A percentile compares a stretch with the other conserved stretches of the same genome.
These are phyloP conservation scores for Bembecia ichneumoniformis DNA, from an alignment of 2,888 invertebrate genomes.

Conservation along the genomic window DNA sequence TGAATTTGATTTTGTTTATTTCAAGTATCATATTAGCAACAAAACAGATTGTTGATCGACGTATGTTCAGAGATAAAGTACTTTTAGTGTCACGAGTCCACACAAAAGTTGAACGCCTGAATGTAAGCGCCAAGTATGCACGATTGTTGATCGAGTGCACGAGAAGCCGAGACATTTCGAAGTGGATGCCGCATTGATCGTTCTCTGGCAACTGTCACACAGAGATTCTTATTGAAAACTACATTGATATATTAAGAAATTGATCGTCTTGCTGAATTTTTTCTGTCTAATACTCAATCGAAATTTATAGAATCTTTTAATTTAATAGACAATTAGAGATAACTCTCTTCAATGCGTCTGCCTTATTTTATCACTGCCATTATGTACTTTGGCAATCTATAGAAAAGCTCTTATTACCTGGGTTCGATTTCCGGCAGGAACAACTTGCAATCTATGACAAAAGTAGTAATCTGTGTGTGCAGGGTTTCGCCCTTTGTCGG, in stretches of 20 bases:
- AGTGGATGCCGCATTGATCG: constrained; percentile 6
- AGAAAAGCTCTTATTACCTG: no score
- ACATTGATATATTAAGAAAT: constrained; percentile 11
- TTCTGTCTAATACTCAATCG: no score
- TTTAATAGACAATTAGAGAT: no score
- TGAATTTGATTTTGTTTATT: background rate
- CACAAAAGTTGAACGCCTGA: background rate
- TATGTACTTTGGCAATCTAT: no score
- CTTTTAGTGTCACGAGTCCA: background rate
- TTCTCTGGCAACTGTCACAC: constrained; percentile 17
- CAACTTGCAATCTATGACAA: no score
- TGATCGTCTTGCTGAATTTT: background rate
- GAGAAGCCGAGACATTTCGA: constrained; percentile 11
- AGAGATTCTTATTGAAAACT: constrained; percentile 15
- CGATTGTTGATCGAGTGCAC: no score
- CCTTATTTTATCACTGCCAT: no score
- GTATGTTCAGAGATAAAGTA: background rate
- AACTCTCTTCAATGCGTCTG: no score
- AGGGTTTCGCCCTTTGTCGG: no score
- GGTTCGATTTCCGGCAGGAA: no score
- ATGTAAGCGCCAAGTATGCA: background rate
- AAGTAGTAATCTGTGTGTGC: no score
- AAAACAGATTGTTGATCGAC: background rate
- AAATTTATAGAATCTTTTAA: no score
- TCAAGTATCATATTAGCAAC: background rate